phyloP scores from a whole-genome alignment of 2,113 vertebrate species.

The Montifringilla adamsi region DNA sequence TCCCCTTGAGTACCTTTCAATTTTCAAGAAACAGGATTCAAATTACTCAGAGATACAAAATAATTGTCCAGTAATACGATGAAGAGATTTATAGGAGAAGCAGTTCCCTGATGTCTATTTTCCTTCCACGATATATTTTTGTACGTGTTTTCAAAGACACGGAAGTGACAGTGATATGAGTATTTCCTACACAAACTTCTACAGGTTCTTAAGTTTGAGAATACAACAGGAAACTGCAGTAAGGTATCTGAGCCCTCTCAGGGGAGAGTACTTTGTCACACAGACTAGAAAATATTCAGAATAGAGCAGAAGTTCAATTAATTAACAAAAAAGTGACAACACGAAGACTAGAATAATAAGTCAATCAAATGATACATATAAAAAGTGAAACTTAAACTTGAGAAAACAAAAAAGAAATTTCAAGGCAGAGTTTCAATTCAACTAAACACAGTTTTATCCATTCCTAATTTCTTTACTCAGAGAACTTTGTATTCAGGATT shows the following conservation, averaged over 20 bases:
- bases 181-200: background rate
- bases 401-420: background rate
- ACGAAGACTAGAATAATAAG: background rate
- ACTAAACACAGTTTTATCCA: background rate
- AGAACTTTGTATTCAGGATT: background rate
- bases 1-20: background rate
- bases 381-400: background rate
- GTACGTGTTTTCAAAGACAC: background rate
- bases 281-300: background rate
- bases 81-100: background rate
- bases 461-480: background rate
- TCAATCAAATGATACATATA: background rate
- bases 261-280: background rate
- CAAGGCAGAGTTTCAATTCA: background rate
- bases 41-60: background rate
- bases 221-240: background rate
- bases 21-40: background rate
- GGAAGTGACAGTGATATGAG: background rate
- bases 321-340: background rate
- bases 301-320: background rate
- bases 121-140: background rate
- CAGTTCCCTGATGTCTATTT: background rate
- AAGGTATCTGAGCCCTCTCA: background rate
- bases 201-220: background rate
- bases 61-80: background rate